These are phyloP conservation scores for Crioceris asparagi DNA, from an alignment of 2,888 invertebrate genomes.

Conservation along the genomic window DNA sequence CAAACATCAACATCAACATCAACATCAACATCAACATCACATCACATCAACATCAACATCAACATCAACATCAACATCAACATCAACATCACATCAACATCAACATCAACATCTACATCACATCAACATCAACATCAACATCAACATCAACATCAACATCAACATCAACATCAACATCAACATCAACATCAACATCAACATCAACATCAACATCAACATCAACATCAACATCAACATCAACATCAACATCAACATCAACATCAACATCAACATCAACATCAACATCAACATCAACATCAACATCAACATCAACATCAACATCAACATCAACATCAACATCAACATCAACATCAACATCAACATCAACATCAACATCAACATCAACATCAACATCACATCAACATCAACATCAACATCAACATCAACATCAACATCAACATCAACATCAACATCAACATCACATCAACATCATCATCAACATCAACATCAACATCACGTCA, in stretches of 20 bases:
- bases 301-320: slow-evolving; percentile 2
- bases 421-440: slow-evolving; percentile 2
- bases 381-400: too few relatives aligned
- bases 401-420: too few relatives aligned
- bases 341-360: slow-evolving; percentile 1
- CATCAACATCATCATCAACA: too few relatives aligned
- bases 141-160: slow-evolving; percentile 2
- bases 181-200: slow-evolving; percentile 2
- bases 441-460: too few relatives aligned
- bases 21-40: too few relatives aligned
- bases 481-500: slow-evolving; percentile 2
- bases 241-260: too few relatives aligned
- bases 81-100: too few relatives aligned
- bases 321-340: slow-evolving; percentile 2
- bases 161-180: slow-evolving; percentile 1
- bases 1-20: too few relatives aligned
- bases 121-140: slow-evolving; percentile 2
- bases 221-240: slow-evolving; percentile 1
- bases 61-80: too few relatives aligned
- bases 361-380: slow-evolving; percentile 2
- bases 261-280: slow-evolving; percentile 2
- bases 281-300: too few relatives aligned
- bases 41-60: too few relatives aligned
- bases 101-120: slow-evolving; percentile 1
- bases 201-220: slow-evolving; percentile 2